Conservation (phyloP, 2,888 invertebrate species). For the Adelognathus sp. region DNA sequence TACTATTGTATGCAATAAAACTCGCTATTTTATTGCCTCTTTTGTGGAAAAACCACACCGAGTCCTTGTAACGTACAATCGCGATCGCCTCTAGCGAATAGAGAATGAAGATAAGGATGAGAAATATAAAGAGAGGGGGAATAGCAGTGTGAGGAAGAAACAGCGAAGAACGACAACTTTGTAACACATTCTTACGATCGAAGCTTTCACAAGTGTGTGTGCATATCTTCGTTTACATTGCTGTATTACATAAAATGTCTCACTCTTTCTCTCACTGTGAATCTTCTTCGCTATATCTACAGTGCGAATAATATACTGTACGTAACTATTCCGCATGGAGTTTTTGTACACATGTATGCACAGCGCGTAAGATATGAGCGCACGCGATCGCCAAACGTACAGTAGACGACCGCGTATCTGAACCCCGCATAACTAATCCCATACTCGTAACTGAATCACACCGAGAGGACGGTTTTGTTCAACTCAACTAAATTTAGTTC, state of each 20-base stretch:
- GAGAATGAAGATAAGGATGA: slow-evolving; percentile 9
- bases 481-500: too few species aligned
- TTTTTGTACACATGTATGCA: neutral
- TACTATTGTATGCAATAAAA: slow-evolving; percentile 5
- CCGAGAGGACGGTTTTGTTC: too few species aligned
- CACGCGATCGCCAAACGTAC: neutral
- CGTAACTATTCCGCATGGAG: slow-evolving; percentile 13
- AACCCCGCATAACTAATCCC: too few species aligned
- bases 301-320: neutral
- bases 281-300: neutral
- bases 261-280: slow-evolving; percentile 1
- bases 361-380: neutral
- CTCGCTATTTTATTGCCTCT: slow-evolving; percentile 1
- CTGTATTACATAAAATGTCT: neutral
- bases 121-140: neutral
- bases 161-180: slow-evolving; percentile 3
- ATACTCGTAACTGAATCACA: too few species aligned
- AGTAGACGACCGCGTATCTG: too few species aligned
- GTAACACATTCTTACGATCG: slow-evolving; percentile 2
- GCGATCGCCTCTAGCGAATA: neutral
- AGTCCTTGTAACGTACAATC: slow-evolving; percentile 19
- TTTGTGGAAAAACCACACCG: neutral
- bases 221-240: neutral
- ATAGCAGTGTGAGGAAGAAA: neutral
- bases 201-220: neutral